Evolutionary conservation across 2,888 invertebrate genomes (phyloP), one percentile per base, ranked within the genome.

Genomic region (Diaprepes abbreviatus): DNA sequence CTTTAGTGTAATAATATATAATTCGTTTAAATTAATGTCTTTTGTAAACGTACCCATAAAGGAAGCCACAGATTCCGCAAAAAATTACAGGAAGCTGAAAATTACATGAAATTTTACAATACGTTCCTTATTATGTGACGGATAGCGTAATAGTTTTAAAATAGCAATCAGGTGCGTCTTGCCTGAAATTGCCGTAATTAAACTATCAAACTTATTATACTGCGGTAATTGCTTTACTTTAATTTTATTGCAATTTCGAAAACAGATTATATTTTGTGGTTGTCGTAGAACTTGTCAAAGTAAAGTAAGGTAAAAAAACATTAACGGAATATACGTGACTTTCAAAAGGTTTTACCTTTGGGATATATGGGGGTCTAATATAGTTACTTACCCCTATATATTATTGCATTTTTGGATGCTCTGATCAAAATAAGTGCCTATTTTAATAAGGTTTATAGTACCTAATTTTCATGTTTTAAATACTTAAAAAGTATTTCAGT

Each of bases 11-110:
- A 33, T 33, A 33, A 33, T 33, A 33, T 33, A 2, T 33, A 10
- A 33, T 33, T 33, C 7, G 9, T 3, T 33, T 33, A 33, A 33
- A 33, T 33, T 10, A 33, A 10, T 33, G 33, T 33, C 33, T 33
- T 33, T 33, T 33, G 7, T 24, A 24, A 4, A 5, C 24, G 5
- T 4, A 5, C 24, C 3, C 5, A 24, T 24, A 24, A 3, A 24
- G 24, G 24, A 24, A 24, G 24, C 24, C 24, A 5, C 24, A 24
- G 5, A 24, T 24, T 24, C 24, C 10, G 12, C 36, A 14, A 40
- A 43, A 45, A 45, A 45, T 45, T 24, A 10, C 45, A 45, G 45
- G 45, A 45, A 24, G 24, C 24, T 10, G 19, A 24, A 45, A 12
- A 24, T 45, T 24, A 7, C n/a, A 45, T 24, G 24, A 45, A 45